phyloP scores from a whole-genome alignment of 2,888 invertebrate genomes.

The Hirtodrosophila alboralis region DNA sequence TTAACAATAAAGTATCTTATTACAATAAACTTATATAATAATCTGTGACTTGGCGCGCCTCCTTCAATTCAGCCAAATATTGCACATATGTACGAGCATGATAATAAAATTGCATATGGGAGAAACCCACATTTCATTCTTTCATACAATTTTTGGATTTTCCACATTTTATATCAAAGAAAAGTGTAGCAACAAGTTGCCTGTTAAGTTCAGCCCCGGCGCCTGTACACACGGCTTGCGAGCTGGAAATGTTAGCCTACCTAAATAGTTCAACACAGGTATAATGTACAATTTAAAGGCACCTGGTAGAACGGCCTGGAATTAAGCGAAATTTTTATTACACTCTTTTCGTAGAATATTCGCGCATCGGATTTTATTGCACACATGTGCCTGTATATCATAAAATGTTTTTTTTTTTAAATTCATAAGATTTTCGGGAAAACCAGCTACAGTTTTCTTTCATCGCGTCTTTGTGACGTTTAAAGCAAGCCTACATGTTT shows the following conservation, averaged over 20 bases:
- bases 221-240: conserved; percentile 37
- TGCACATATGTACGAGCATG: conserved; percentile 6
- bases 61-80: conserved; percentile 7
- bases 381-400: conserved; percentile 43
- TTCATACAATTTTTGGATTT: conserved; percentile 72
- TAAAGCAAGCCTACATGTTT: conserved; percentile 4
- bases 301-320: conserved; percentile 49
- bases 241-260: conserved; percentile 50
- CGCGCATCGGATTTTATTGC: conserved; percentile 63
- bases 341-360: conserved; percentile 59
- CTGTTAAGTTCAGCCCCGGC: conserved; percentile 16
- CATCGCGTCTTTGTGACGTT: conserved; percentile 29
- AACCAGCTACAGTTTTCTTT: conserved; percentile 64
- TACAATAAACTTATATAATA: neutral
- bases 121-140: conserved; percentile 62
- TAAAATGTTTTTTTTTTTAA: conserved; percentile 57
- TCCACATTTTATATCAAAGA: conserved; percentile 74
- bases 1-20: neutral
- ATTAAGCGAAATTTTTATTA: conserved; percentile 56
- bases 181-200: conserved; percentile 60
- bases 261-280: conserved; percentile 58
- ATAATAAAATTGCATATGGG: conserved; percentile 60
- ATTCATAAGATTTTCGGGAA: conserved; percentile 79
- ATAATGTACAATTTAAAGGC: conserved; percentile 34
- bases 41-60: conserved; percentile 34